Conservation (phyloP, 64 coral and sea anemone genomes). For the Anthopleura sola region DNA sequence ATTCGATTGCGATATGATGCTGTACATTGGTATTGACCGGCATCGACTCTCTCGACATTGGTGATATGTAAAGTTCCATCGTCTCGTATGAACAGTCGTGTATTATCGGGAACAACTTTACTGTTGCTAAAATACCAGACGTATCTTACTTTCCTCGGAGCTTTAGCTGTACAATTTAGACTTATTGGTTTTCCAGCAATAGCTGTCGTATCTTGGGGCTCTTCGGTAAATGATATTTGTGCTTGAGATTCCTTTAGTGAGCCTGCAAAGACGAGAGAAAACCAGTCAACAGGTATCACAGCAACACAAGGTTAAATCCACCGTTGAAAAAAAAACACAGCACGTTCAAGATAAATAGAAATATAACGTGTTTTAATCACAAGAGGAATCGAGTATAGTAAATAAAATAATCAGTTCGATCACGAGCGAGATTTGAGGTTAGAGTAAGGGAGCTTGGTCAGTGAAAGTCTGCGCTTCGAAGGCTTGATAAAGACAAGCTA, state of each 20-base stretch:
- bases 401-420: neutral
- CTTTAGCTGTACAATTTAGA: constrained; percentile 27
- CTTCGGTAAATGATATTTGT: constrained; percentile 1
- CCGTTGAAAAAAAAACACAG: neutral
- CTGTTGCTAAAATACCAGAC: neutral
- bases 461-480: neutral
- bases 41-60: constrained; percentile 8
- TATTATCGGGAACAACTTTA: neutral
- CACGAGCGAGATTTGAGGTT: neutral
- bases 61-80: constrained; percentile 53
- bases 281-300: constrained; percentile 11
- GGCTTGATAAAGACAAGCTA: constrained; percentile 11
- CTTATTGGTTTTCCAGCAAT: neutral
- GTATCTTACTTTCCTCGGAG: constrained; percentile 15
- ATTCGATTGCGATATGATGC: neutral
- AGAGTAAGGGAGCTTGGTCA: neutral
- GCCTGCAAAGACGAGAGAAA: constrained; percentile 15
- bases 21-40: constrained; percentile 19
- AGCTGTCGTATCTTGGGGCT: constrained; percentile 12
- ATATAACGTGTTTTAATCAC: neutral
- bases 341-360: neutral
- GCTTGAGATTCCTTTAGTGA: constrained; percentile 45
- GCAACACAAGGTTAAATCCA: no score
- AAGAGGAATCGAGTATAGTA: neutral
- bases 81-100: neutral